These are phyloP conservation scores for Drosophila carrolli DNA, from an alignment of 1,140 invertebrate species.

Conservation along the genomic window DNA sequence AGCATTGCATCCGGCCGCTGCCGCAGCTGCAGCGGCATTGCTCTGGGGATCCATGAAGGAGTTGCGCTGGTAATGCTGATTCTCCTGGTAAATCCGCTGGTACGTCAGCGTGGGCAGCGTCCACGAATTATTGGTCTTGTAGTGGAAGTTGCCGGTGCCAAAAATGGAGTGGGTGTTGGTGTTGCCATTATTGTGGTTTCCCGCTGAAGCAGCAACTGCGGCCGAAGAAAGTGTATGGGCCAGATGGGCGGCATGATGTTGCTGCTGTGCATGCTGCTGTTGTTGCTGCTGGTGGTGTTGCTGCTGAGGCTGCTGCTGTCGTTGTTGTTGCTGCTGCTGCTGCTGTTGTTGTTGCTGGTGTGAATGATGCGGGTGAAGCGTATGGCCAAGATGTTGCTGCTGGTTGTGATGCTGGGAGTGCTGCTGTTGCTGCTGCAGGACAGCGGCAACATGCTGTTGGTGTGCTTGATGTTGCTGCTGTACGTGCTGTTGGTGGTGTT, in stretches of 20 bases:
- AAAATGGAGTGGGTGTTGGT: slow-evolving; percentile 81
- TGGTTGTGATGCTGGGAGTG: slow-evolving; percentile 61
- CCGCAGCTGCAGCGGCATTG: slow-evolving; percentile 37
- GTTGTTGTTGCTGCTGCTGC: slow-evolving; percentile 57
- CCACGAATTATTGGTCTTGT: slow-evolving; percentile 83
- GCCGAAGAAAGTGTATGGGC: slow-evolving; percentile 65
- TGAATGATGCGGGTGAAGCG: slow-evolving; percentile 50
- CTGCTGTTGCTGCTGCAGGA: slow-evolving; percentile 56
- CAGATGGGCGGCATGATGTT: slow-evolving; percentile 73
- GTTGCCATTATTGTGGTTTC: slow-evolving; percentile 15
- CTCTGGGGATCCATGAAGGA: slow-evolving; percentile 66
- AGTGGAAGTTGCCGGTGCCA: slow-evolving; percentile 82
- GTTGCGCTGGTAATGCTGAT: slow-evolving; percentile 71
- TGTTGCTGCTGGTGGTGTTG: neutral
- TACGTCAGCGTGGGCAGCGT: slow-evolving; percentile 75
- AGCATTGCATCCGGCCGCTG: slow-evolving; percentile 22
- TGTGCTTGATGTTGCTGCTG: slow-evolving; percentile 76
- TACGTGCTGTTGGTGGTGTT: slow-evolving; percentile 66
- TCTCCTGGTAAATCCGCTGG: slow-evolving; percentile 78
- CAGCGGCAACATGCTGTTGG: slow-evolving; percentile 70
- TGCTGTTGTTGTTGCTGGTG: slow-evolving; percentile 66
- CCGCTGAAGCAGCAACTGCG: slow-evolving; percentile 46
- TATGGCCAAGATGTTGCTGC: slow-evolving; percentile 54
- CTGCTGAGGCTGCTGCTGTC: slow-evolving; percentile 47
- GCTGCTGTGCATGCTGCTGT: slow-evolving; percentile 62